Conservation (phyloP, 2,888 invertebrate genomes). For the Stenodera caucasica region DNA sequence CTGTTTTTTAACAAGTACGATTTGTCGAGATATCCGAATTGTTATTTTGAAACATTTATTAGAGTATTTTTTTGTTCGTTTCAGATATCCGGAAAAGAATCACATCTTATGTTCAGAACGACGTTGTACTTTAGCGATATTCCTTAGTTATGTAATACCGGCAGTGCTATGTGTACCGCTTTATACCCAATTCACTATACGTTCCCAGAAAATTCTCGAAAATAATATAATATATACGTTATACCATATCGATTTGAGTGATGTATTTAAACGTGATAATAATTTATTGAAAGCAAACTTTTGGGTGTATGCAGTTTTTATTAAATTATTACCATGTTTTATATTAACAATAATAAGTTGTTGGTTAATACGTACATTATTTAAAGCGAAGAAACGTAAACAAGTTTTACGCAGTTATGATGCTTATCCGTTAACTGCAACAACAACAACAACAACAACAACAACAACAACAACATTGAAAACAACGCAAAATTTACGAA, state of each 20-base stretch:
- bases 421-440: constrained; percentile 56
- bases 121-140: constrained; percentile 75
- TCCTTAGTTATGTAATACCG: constrained; percentile 74
- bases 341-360: constrained; percentile 73
- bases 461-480: background rate
- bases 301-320: constrained; percentile 79
- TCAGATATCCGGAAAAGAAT: constrained; percentile 77
- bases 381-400: constrained; percentile 74
- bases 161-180: constrained; percentile 82
- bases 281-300: constrained; percentile 65
- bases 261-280: constrained; percentile 51
- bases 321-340: constrained; percentile 79
- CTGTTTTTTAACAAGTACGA: too few relatives aligned
- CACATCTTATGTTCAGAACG: constrained; percentile 74
- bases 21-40: too few relatives aligned
- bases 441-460: constrained; percentile 28
- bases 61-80: constrained; percentile 21
- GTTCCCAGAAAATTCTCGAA: constrained; percentile 59
- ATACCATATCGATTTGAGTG: constrained; percentile 60
- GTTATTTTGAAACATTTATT: too few relatives aligned
- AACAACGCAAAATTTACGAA: constrained; percentile 39
- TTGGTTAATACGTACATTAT: constrained; percentile 72
- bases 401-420: constrained; percentile 69
- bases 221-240: constrained; percentile 62
- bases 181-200: constrained; percentile 71